phyloP scores from a whole-genome alignment of 2,113 vertebrate species.

The Alexandromys fortis region DNA sequence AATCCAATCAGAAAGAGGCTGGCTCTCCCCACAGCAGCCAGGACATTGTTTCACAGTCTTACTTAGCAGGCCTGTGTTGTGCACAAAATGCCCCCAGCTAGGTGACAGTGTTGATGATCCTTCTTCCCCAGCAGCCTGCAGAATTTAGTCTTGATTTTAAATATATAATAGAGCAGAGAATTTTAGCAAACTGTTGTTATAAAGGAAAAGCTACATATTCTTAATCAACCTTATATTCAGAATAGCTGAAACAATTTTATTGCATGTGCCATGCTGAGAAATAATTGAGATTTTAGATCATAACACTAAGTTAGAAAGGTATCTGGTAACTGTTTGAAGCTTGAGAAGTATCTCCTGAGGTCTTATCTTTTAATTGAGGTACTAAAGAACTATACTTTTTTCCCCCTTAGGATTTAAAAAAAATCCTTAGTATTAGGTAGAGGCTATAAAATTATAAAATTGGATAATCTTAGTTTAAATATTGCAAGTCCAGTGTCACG shows the following conservation, averaged over 20 bases:
- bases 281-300: slow-evolving; percentile 17
- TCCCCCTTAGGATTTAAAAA: neutral
- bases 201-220: slow-evolving; percentile 11
- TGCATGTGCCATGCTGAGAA: slow-evolving; percentile 45
- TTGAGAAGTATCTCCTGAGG: slow-evolving; percentile 42
- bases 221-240: slow-evolving; percentile 21
- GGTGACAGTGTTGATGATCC: no score
- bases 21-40: neutral
- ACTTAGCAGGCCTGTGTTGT: neutral
- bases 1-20: neutral
- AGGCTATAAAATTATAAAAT: slow-evolving; percentile 40
- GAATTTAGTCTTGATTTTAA: slow-evolving; percentile 36
- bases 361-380: slow-evolving; percentile 40
- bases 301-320: neutral
- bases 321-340: neutral
- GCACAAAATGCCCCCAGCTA: no score
- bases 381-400: neutral
- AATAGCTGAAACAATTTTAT: slow-evolving; percentile 29
- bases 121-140: neutral
- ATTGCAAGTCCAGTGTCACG: neutral
- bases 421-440: neutral
- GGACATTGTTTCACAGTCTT: neutral
- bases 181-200: slow-evolving; percentile 22
- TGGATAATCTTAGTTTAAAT: slow-evolving; percentile 22
- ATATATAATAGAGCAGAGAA: neutral